Evolutionary conservation across 2,888 invertebrate genomes (phyloP).

Genomic region (Himalopsyche japonica): DNA sequence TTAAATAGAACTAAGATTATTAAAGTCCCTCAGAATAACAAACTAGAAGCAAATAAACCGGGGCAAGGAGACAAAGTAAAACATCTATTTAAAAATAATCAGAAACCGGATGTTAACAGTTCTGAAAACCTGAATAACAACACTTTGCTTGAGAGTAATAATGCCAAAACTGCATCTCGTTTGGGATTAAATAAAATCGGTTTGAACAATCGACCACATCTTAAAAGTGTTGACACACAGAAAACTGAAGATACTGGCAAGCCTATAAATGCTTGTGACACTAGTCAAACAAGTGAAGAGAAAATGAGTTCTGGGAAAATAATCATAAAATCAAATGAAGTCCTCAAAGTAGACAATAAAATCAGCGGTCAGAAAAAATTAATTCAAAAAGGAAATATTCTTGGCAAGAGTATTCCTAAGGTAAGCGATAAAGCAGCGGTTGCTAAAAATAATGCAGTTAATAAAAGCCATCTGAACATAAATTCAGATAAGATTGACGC

Average conservation of each 20-base stretch:
- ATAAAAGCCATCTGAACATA: neutral
- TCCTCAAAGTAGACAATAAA: neutral
- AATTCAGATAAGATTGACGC: neutral
- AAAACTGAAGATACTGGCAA: neutral
- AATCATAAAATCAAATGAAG: neutral
- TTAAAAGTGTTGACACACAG: neutral
- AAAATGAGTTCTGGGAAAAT: neutral
- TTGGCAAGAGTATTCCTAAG: neutral
- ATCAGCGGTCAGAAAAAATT: neutral
- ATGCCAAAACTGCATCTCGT: neutral
- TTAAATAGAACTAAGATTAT: neutral
- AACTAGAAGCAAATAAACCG: neutral
- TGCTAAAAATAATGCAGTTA: neutral
- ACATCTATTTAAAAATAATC: neutral
- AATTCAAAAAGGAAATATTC: neutral
- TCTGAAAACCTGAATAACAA: neutral
- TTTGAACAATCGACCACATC: neutral
- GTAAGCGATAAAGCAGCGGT: neutral
- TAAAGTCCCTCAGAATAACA: neutral
- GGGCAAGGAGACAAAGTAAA: neutral
- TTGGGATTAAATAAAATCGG: neutral
- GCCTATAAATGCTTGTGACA: neutral
- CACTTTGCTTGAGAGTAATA: neutral
- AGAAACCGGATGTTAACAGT: neutral
- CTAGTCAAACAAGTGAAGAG: neutral